Evolutionary conservation across 2,888 invertebrate species (phyloP), one percentile per base, ranked within the genome.

Genomic region (Aphodius granarius): DNA sequence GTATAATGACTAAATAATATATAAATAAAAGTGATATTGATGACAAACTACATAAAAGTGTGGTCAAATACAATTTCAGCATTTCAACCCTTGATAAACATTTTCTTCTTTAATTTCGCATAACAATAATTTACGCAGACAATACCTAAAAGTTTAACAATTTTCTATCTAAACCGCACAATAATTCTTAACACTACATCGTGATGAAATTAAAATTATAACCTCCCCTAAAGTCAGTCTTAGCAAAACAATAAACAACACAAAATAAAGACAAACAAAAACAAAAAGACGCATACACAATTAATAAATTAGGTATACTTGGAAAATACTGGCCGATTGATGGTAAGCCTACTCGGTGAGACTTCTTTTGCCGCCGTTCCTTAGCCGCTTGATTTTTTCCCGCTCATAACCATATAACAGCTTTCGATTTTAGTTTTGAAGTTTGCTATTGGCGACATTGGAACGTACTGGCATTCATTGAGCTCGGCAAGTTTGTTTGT

Each of bases 381-480:
- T 72, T 75, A n/a, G n/a, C n/a, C 75, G 72, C 23, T 73, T 74
- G n/a, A n/a, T 71, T 80, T 81, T 77, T 82, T 82, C 0, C 84
- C 84, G 66, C 81, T 84, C 85, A 85, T 86, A 17, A 81, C 83
- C 83, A 85, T 84, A 78, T 85, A 85, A 62, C 81, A 83, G 75
- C 82, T 84, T 78, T 83, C 83, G 20, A 84, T 78, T 78, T 83
- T 83, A 13, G 82, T 82, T 76, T 83, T 83, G 63, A 84, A 78
- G 66, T 81, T 81, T 15, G 80, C 80, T 5, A 83, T 82, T 0
- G 85, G 84, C 20, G 84, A 84, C 86, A 86, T 86, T 1, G 86
- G 86, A 79, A 85, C 81, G 78, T 86, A 86, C 18, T 84, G 77
- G 76, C 79, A 84, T 77, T 86, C 86, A 1, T 79, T 73, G 5